Conservation (phyloP, 1,140 invertebrate genomes). For the Himalopsyche phryganea region DNA sequence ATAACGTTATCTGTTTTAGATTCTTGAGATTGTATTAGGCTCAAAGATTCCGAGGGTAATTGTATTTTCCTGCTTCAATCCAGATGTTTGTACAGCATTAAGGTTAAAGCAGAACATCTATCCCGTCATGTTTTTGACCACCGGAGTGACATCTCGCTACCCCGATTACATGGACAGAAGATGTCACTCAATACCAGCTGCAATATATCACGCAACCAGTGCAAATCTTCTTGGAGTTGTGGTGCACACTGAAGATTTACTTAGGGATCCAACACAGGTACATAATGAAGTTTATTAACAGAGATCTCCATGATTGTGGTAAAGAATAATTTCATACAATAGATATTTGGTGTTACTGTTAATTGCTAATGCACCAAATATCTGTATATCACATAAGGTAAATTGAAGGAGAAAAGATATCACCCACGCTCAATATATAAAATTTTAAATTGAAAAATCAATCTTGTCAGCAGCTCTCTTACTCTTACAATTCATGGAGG, state of each 20-base stretch:
- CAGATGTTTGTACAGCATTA: conserved; percentile 90
- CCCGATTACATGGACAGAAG: conserved; percentile 79
- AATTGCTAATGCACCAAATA: no score
- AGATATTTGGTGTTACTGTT: no score
- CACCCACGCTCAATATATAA: no score
- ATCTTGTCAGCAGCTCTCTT: no score
- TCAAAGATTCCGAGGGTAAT: conserved; percentile 75
- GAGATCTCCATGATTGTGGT: no score
- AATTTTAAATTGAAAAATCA: no score
- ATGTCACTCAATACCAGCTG: conserved; percentile 75
- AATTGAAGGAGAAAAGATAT: no score
- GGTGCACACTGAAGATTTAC: conserved; percentile 86
- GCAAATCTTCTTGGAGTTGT: conserved; percentile 84
- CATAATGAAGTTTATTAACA: no score
- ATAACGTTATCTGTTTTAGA: conserved; percentile 39
- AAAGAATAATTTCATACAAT: no score
- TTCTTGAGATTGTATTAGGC: conserved; percentile 75
- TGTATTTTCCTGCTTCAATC: conserved; percentile 92
- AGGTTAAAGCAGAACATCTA: conserved; percentile 92
- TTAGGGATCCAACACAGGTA: conserved; percentile 74
- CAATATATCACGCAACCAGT: conserved; percentile 75
- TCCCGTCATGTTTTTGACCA: conserved; percentile 89
- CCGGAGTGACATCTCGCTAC: conserved; percentile 79
- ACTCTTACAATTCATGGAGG: no score
- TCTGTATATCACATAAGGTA: no score